A percentile compares a stretch with the other conserved stretches of the same genome.
These are phyloP conservation scores for Cantharis lateralis DNA, from an alignment of 2,888 invertebrate genomes.

Conservation along the genomic window DNA sequence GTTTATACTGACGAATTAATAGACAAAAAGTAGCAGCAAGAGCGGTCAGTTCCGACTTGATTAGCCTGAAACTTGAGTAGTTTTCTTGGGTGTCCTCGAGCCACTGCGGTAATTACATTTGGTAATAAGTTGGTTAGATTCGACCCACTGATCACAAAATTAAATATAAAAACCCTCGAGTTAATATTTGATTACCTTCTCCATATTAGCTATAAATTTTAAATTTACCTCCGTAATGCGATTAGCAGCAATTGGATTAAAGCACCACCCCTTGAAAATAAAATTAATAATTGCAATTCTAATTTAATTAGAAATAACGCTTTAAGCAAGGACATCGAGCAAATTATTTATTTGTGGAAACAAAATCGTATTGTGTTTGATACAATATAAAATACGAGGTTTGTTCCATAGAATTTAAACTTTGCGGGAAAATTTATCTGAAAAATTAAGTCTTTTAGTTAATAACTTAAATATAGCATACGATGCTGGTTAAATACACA, in stretches of 20 bases:
- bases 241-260: neutral
- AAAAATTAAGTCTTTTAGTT: too few relatives aligned
- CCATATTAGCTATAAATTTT: neutral
- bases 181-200: neutral
- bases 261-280: neutral
- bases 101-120: constrained; percentile 17
- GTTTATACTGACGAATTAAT: constrained; percentile 14
- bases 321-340: neutral
- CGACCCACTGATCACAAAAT: constrained; percentile 10
- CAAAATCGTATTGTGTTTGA: neutral
- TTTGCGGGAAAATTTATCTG: too few relatives aligned
- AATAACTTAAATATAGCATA: too few relatives aligned
- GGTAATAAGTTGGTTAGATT: constrained; percentile 18
- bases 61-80: constrained; percentile 20
- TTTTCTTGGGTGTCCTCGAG: constrained; percentile 9
- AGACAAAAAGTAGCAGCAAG: constrained; percentile 10
- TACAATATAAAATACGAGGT: neutral
- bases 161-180: neutral
- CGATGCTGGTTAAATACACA: too few relatives aligned
- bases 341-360: neutral
- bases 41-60: constrained; percentile 21
- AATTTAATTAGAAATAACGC: neutral
- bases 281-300: neutral
- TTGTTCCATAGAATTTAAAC: neutral
- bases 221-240: neutral